Evolutionary conservation across 2,797 vertebrate species (phyloP).

Genomic region (Linurgus olivaceus): DNA sequence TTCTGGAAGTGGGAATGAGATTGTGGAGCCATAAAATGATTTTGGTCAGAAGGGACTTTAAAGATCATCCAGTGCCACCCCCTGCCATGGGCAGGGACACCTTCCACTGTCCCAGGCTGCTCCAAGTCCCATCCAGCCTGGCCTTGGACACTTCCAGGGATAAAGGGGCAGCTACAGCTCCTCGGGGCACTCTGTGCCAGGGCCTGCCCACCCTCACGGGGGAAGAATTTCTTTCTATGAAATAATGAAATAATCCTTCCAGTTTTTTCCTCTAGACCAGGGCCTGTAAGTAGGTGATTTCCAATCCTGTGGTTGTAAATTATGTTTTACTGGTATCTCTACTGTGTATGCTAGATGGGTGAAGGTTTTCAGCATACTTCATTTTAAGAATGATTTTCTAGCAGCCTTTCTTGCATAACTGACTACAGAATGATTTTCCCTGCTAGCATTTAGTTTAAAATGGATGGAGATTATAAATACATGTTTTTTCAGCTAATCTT

Average conservation of each 20-base stretch:
- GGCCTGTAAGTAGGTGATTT: neutral
- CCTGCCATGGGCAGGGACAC: neutral
- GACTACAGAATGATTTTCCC: neutral
- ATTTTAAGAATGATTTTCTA: neutral
- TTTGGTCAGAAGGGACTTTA: fast-evolving
- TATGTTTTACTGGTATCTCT: neutral
- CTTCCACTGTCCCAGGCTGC: fast-evolving
- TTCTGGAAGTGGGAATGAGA: neutral
- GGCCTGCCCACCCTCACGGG: fast-evolving
- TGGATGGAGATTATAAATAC: neutral
- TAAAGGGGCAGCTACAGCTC: neutral
- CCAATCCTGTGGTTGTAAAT: neutral
- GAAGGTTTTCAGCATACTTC: neutral
- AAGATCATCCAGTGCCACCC: neutral
- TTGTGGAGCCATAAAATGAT: neutral
- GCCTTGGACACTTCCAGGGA: neutral
- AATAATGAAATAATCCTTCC: neutral
- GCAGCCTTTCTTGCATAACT: neutral
- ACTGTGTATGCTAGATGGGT: neutral
- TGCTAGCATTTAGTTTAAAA: neutral
- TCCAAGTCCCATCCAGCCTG: fast-evolving
- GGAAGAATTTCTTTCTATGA: neutral
- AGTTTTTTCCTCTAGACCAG: neutral
- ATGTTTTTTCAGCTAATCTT: neutral
- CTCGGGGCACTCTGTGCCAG: neutral